Conservation (phyloP, 2,888 invertebrate species). For the Hydrotaea cyrtoneurina region DNA sequence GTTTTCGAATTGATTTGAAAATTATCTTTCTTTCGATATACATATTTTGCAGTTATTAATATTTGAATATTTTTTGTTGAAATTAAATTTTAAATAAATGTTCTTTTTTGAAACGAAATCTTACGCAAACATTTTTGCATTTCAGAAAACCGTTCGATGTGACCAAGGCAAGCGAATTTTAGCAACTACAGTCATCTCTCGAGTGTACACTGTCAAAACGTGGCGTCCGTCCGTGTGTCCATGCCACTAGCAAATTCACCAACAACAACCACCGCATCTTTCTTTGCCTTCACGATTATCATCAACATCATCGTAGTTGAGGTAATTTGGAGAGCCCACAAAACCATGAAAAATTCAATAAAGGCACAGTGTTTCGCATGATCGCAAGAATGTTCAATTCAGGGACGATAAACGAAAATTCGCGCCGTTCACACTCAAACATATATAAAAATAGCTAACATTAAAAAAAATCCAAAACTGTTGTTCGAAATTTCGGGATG, state of each 20-base stretch:
- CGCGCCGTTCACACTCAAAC: too few species aligned
- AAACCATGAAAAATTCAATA: slow-evolving; percentile 54
- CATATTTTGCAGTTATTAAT: slow-evolving; percentile 8
- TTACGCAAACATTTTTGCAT: slow-evolving; percentile 66
- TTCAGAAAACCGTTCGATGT: slow-evolving; percentile 63
- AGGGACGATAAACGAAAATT: too few species aligned
- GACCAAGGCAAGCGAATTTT: slow-evolving; percentile 63
- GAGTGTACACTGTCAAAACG: slow-evolving; percentile 55
- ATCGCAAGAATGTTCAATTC: background rate
- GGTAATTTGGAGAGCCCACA: slow-evolving; percentile 61
- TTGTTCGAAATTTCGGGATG: too few species aligned
- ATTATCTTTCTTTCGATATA: slow-evolving; percentile 32
- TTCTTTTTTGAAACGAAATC: slow-evolving; percentile 54
- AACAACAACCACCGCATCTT: slow-evolving; percentile 36
- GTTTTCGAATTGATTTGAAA: slow-evolving; percentile 15
- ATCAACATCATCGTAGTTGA: slow-evolving; percentile 44
- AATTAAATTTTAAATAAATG: slow-evolving; percentile 36
- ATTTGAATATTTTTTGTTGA: background rate
- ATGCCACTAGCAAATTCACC: slow-evolving; percentile 46
- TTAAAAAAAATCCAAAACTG: too few species aligned
- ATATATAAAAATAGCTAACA: too few species aligned
- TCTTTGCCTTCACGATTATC: slow-evolving; percentile 12
- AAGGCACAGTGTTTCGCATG: slow-evolving; percentile 48
- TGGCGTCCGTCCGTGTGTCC: slow-evolving; percentile 31
- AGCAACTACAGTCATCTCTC: slow-evolving; percentile 62